These are phyloP conservation scores for Rhinolophus ferrumequinum DNA, from an alignment of 2,113 vertebrate genomes.

Conservation along the genomic window DNA sequence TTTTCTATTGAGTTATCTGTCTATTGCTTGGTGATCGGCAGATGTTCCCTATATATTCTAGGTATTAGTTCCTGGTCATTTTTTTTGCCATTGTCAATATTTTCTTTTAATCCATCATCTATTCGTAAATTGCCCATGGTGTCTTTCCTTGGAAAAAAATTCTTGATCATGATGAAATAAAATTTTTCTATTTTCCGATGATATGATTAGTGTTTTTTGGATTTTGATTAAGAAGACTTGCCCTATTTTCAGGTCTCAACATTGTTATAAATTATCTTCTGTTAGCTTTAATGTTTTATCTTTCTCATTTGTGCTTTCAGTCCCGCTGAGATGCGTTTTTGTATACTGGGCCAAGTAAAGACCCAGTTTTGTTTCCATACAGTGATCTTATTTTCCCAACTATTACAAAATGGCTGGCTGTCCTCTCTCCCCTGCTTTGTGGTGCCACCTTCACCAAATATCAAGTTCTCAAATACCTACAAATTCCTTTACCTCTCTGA, in stretches of 20 bases:
- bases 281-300: neutral
- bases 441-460: neutral
- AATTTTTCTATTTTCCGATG: neutral
- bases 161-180: neutral
- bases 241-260: neutral
- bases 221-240: neutral
- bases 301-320: neutral
- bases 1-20: neutral
- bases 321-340: neutral
- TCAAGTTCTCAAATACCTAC: neutral
- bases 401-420: neutral
- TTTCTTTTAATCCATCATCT: neutral
- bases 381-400: neutral
- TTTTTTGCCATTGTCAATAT: neutral
- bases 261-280: neutral
- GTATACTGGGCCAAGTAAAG: neutral
- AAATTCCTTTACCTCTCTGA: neutral
- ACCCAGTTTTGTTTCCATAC: neutral
- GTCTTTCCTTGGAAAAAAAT: neutral
- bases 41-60: neutral
- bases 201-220: neutral
- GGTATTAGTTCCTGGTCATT: neutral
- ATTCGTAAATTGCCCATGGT: neutral
- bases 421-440: neutral
- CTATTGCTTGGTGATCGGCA: neutral